phyloP scores from a whole-genome alignment of 2,888 invertebrate species.

The Drosophila infuscata region DNA sequence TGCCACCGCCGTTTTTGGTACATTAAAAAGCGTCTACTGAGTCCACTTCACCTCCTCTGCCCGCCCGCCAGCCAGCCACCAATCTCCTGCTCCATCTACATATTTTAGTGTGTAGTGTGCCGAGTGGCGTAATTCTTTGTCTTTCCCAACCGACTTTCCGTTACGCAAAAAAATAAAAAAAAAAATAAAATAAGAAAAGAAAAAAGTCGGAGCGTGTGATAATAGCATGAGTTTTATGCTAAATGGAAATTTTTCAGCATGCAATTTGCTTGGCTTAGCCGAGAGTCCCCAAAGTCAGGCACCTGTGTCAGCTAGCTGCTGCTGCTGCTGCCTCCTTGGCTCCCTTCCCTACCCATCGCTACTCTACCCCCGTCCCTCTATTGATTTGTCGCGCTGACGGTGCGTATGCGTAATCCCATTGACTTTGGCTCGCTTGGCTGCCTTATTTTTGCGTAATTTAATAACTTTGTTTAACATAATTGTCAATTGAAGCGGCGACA shows the following conservation, averaged over 20 bases:
- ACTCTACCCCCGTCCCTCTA: conserved; percentile 40
- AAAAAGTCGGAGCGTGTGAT: conserved; percentile 45
- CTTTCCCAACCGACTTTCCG: background rate
- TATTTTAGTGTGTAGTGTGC: conserved; percentile 74
- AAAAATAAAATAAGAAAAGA: background rate
- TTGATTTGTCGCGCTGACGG: conserved; percentile 74
- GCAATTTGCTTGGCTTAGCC: conserved; percentile 67
- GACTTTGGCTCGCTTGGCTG: conserved; percentile 67
- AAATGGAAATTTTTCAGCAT: conserved; percentile 80
- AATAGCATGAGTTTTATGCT: conserved; percentile 78
- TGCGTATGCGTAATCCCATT: conserved; percentile 77
- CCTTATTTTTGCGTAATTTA: conserved; percentile 79
- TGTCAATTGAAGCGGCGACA: conserved; percentile 80
- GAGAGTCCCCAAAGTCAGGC: conserved; percentile 19
- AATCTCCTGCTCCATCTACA: conserved; percentile 38
- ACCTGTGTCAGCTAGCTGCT: conserved; percentile 30
- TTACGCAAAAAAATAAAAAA: background rate
- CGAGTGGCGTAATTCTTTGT: conserved; percentile 76
- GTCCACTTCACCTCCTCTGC: conserved; percentile 38
- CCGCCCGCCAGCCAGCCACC: background rate
- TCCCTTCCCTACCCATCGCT: background rate
- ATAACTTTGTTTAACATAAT: conserved; percentile 82
- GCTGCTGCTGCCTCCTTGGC: background rate
- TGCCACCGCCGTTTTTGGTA: conserved; percentile 66
- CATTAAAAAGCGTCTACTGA: conserved; percentile 79